Conservation (phyloP, 2,113 vertebrate species). For the Taxidea taxus region DNA sequence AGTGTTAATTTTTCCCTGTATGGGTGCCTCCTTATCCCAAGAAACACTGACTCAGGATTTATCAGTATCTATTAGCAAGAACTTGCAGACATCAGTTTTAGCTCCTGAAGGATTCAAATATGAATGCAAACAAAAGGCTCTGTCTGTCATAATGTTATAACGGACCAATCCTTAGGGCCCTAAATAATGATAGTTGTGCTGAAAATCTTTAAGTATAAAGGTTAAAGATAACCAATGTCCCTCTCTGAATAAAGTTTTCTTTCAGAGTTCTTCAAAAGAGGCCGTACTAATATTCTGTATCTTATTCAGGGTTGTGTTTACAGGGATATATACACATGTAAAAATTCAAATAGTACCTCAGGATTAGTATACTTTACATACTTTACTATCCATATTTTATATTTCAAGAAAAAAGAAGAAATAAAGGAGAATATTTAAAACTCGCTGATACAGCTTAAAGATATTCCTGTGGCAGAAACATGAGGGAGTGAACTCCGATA, state of each 20-base stretch:
- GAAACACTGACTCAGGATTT: not conserved
- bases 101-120: not conserved
- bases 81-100: not conserved
- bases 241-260: not conserved
- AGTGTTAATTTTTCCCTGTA: not conserved
- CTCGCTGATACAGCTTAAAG: not conserved
- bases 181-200: slow-evolving; percentile 4
- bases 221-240: not conserved
- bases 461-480: not conserved
- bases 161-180: not conserved
- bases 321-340: not conserved
- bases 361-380: not conserved
- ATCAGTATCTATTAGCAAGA: not conserved
- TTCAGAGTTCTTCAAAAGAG: not conserved
- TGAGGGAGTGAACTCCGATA: not conserved
- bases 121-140: not conserved
- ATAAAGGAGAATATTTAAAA: not conserved
- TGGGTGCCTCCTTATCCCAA: not conserved
- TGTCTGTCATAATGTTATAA: not conserved
- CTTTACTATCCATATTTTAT: not conserved
- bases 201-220: not conserved
- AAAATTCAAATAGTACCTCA: not conserved
- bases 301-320: not conserved
- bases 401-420: not conserved
- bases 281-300: not conserved